Conservation (phyloP, 2,888 invertebrate genomes). For the Blastobasis adustella region DNA sequence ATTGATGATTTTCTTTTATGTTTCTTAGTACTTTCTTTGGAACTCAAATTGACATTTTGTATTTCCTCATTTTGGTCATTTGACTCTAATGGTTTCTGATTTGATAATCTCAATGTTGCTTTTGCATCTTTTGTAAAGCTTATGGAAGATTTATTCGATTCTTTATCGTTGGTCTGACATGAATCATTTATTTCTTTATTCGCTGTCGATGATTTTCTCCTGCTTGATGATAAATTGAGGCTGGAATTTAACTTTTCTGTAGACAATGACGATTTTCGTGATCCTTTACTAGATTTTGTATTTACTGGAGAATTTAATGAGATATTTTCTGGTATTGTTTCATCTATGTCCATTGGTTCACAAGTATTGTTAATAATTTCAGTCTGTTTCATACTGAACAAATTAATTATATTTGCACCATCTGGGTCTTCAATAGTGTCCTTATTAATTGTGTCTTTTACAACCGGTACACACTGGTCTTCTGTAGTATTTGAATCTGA, state of each 20-base stretch:
- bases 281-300: not conserved
- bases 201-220: constrained; percentile 19
- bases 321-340: constrained; percentile 47
- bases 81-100: too few species aligned
- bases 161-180: not conserved
- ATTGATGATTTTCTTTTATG: constrained; percentile 28
- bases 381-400: constrained; percentile 4
- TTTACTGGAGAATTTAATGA: constrained; percentile 18
- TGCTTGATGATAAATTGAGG: constrained; percentile 14
- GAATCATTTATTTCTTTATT: not conserved
- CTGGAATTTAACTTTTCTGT: not conserved
- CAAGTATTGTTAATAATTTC: constrained; percentile 28
- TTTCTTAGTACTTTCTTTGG: constrained; percentile 20
- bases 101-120: too few species aligned
- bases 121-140: constrained; percentile 11
- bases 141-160: constrained; percentile 17
- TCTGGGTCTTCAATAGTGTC: not conserved
- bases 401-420: constrained; percentile 6
- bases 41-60: not conserved
- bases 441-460: constrained; percentile 25
- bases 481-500: constrained; percentile 43
- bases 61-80: too few species aligned
- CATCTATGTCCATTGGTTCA: constrained; percentile 68
- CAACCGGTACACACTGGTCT: constrained; percentile 58
- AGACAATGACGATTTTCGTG: constrained; percentile 1